These are phyloP conservation scores for Columba guinea DNA, from an alignment of 2,797 vertebrate genomes.

Conservation along the genomic window DNA sequence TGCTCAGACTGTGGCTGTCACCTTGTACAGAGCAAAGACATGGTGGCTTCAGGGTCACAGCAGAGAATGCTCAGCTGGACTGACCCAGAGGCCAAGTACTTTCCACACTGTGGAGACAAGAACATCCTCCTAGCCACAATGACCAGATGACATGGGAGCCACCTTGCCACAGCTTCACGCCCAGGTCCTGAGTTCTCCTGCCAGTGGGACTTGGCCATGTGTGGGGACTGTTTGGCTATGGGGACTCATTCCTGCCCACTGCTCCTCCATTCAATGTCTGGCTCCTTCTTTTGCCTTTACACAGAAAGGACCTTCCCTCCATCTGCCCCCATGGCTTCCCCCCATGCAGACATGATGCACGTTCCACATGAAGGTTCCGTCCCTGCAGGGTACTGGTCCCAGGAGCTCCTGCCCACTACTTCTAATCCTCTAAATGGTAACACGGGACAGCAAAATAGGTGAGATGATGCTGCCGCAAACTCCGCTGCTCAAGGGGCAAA, in stretches of 20 bases:
- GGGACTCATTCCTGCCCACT: background rate
- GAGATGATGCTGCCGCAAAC: background rate
- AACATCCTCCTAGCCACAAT: background rate
- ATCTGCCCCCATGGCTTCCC: background rate
- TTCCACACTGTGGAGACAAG: background rate
- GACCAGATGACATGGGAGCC: background rate
- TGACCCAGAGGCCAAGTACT: background rate
- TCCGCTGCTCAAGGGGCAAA: background rate
- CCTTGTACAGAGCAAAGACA: background rate
- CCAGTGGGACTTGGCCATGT: background rate
- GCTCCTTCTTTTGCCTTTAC: background rate
- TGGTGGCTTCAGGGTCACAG: background rate
- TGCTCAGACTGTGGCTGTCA: background rate
- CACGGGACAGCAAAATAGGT: background rate
- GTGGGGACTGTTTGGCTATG: background rate
- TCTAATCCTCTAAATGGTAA: background rate
- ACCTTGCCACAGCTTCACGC: background rate
- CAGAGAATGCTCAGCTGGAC: background rate
- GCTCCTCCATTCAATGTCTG: background rate
- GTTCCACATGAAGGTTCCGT: accelerated
- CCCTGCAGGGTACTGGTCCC: background rate
- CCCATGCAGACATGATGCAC: background rate
- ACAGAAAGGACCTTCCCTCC: background rate
- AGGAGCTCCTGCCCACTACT: background rate
- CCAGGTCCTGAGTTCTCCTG: background rate